Conservation (phyloP, 2,888 invertebrate species). For the Stenodema calcarata region DNA sequence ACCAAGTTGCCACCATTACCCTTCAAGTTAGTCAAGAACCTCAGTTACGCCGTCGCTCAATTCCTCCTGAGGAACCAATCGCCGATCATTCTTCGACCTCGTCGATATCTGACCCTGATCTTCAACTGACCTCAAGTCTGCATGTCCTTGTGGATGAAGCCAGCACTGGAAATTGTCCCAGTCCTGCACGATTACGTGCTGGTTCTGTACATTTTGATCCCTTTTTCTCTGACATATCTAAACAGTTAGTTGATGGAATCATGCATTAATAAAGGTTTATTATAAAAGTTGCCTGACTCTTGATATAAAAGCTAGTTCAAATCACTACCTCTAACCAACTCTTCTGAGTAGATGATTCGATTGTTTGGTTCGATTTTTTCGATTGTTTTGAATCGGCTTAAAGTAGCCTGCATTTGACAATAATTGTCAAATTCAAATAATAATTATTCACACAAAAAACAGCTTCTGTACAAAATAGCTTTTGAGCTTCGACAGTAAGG, state of each 20-base stretch:
- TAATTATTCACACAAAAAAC: too few relatives aligned
- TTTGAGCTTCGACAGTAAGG: too few relatives aligned
- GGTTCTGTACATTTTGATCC: background rate
- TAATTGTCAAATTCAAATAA: too few relatives aligned
- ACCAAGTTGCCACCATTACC: background rate
- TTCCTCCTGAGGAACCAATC: background rate
- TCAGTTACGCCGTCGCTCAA: background rate
- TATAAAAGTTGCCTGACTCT: too few relatives aligned
- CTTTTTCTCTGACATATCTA: background rate
- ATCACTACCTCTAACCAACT: too few relatives aligned
- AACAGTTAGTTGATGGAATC: too few relatives aligned
- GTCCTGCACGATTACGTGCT: background rate
- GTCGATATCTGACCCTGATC: background rate
- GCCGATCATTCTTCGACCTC: background rate
- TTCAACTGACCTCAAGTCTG: background rate
- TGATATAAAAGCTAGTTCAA: too few relatives aligned
- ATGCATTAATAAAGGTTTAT: conserved; percentile 52
- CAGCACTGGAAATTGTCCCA: background rate
- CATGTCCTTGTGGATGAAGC: background rate
- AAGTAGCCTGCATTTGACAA: too few relatives aligned
- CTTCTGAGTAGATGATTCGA: too few relatives aligned
- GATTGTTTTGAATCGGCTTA: too few relatives aligned
- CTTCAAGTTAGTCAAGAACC: background rate
- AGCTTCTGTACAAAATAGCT: too few relatives aligned
- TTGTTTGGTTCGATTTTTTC: too few relatives aligned